Evolutionary conservation across 2,113 vertebrate species (phyloP), one percentile per base, ranked within the genome.

Genomic region (Erpornis zantholeuca): DNA sequence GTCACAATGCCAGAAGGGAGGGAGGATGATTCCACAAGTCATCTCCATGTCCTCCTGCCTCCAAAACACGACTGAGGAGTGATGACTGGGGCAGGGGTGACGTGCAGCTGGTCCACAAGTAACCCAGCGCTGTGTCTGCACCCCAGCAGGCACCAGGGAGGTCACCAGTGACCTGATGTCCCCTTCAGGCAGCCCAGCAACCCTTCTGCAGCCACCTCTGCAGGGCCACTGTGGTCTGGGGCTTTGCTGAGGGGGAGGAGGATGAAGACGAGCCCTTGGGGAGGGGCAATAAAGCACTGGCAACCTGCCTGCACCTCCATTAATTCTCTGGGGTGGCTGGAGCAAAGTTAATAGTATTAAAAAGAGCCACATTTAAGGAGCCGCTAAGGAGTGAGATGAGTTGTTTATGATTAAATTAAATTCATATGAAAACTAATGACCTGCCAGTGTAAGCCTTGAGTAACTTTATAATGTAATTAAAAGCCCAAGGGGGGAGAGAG

Each of bases 351-450:
- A 65, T 10, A 16, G 79, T 54, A 21, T 86, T 73, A 82, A 80
- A 92, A 90, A 29, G 72, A 88, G 50, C 59, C 64, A 57, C 60
- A 20, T 88, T 91, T 96, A 89, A 95, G 83, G 57, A 94, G 71
- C 90, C 91, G 90, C 79, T 88, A 92, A 94, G 69, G 89, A 88
- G 49, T n/a, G 70, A 96, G 90, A 94, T 81, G 86, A 90, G 94
- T 90, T 95, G 86, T 90, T 97, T 92, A 86, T 94, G 86, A 93
- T 96, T 84, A 88, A 96, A 96, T 94, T 92, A 92, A 95, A 96
- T 94, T 94, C 79, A 84, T 92, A 81, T 90, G 68, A 89, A 96
- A 94, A 76, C 87, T 82, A 96, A 95, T 93, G 92, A 92, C 87
- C 88, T 94, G 88, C 90, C 71, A 91, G 92, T 35, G 87, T 31